phyloP scores from a whole-genome alignment of 2,797 vertebrate species.

The Enteromius treurensis region DNA sequence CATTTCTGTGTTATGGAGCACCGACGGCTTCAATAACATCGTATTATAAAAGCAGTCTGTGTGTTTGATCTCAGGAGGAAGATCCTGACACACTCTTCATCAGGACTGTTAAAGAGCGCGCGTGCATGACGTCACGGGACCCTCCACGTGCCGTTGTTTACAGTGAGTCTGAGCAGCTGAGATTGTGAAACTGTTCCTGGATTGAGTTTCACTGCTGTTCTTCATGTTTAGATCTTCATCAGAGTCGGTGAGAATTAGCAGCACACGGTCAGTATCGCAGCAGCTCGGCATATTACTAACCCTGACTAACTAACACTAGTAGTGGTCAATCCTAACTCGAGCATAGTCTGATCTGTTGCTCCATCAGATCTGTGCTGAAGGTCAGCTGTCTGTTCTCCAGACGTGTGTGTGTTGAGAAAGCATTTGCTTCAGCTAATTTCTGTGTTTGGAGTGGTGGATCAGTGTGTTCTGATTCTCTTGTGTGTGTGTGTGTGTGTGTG shows the following conservation, averaged over 20 bases:
- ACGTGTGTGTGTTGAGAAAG: neutral
- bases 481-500: neutral
- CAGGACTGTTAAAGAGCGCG: neutral
- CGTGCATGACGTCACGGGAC: neutral
- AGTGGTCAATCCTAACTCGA: neutral
- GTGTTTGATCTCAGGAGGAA: slow-evolving; percentile 45
- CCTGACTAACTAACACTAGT: neutral
- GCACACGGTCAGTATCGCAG: neutral
- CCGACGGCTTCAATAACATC: slow-evolving; percentile 53
- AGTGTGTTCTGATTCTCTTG: neutral
- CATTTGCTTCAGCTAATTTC: neutral
- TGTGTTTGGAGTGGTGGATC: neutral
- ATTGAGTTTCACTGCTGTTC: slow-evolving; percentile 64
- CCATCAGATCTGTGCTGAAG: slow-evolving; percentile 6
- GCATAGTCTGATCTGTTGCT: neutral
- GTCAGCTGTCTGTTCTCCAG: neutral
- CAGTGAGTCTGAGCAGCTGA: neutral
- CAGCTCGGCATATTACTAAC: neutral
- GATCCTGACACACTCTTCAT: neutral
- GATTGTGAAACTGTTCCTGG: slow-evolving; percentile 71
- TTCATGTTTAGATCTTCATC: slow-evolving; percentile 63
- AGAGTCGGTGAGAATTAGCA: neutral
- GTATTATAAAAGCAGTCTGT: slow-evolving; percentile 47
- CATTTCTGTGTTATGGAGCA: slow-evolving; percentile 50
- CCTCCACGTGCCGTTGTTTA: neutral